phyloP scores from a whole-genome alignment of 2,113 vertebrate species.

The Potamarius usumacintae region DNA sequence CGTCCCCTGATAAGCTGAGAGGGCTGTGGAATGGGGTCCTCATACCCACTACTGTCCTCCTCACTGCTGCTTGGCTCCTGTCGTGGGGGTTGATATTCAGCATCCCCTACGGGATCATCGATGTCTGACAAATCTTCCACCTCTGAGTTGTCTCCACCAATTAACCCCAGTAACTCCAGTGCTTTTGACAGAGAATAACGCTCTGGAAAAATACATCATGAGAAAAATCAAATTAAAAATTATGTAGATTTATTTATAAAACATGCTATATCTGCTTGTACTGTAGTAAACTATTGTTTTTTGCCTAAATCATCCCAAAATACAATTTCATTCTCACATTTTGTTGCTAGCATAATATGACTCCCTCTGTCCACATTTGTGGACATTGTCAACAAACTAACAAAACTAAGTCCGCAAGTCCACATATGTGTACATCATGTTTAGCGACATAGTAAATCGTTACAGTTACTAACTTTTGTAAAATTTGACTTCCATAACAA shows the following conservation, averaged over 20 bases:
- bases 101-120: no score
- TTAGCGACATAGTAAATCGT: background rate
- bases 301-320: background rate
- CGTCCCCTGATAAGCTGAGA: no score
- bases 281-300: slow-evolving; percentile 20
- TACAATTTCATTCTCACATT: slow-evolving; percentile 17
- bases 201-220: background rate
- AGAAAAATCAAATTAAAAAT: background rate
- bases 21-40: no score
- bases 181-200: slow-evolving; percentile 7
- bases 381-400: no score
- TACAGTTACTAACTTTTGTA: background rate
- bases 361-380: no score
- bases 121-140: background rate
- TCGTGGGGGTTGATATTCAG: no score
- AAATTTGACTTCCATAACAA: background rate
- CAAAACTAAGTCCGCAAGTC: slow-evolving; percentile 16
- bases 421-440: slow-evolving; percentile 26
- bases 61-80: background rate
- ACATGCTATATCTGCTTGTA: slow-evolving; percentile 8
- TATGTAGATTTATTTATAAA: background rate
- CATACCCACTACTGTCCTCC: no score
- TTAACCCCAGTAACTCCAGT: slow-evolving; percentile 17
- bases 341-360: background rate
- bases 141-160: slow-evolving; percentile 26